Evolutionary conservation across 2,888 invertebrate species (phyloP).

Genomic region (Boloria euphrosyne): DNA sequence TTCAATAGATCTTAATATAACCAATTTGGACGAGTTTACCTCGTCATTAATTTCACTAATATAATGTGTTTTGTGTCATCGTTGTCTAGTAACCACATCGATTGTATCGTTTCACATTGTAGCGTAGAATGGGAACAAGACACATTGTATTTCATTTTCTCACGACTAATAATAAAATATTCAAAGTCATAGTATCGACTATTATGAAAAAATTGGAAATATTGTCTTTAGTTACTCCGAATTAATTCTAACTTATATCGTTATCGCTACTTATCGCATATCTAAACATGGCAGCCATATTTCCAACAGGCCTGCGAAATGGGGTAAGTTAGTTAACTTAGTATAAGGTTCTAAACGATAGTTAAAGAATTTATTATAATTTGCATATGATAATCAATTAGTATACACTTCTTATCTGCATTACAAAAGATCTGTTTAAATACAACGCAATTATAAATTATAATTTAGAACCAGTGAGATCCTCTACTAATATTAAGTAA

Average conservation of each 20-base stretch:
- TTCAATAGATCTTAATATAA: too few species aligned
- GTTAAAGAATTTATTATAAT: too few species aligned
- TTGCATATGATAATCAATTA: too few species aligned
- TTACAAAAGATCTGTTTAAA: neutral
- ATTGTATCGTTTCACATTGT: constrained; percentile 51
- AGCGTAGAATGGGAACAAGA: constrained; percentile 28
- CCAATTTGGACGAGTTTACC: too few species aligned
- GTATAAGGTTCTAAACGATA: neutral
- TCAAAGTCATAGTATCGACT: constrained; percentile 7
- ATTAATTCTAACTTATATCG: neutral
- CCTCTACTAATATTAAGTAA: constrained; percentile 26
- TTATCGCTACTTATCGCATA: neutral
- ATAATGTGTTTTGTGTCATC: constrained; percentile 40
- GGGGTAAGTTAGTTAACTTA: constrained; percentile 54
- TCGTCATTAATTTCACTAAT: too few species aligned
- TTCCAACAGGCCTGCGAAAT: constrained; percentile 66
- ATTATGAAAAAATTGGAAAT: neutral
- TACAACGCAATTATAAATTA: neutral
- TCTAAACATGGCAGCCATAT: constrained; percentile 63
- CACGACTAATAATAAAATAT: constrained; percentile 31
- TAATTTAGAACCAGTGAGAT: constrained; percentile 24
- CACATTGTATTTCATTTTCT: constrained; percentile 32
- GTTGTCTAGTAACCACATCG: constrained; percentile 77
- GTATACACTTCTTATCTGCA: too few species aligned
- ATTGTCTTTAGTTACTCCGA: neutral